Conservation (phyloP, 2,888 invertebrate genomes). For the Erebia aethiops region DNA sequence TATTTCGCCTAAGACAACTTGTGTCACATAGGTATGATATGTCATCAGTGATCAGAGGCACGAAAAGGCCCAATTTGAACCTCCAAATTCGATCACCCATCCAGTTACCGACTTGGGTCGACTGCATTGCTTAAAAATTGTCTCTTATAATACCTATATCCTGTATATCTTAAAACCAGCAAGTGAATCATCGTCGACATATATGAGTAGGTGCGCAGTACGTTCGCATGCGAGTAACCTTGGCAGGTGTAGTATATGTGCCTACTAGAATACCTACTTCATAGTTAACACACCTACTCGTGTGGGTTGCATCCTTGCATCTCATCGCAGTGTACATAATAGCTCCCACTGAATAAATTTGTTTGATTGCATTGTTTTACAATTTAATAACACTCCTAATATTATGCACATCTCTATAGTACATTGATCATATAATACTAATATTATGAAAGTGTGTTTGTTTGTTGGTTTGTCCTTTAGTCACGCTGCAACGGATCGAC, state of each 20-base stretch:
- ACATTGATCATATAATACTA: too few species aligned
- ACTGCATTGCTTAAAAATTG: neutral
- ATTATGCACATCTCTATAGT: too few species aligned
- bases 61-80: too few species aligned
- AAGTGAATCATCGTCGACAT: conserved; percentile 2
- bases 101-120: too few species aligned
- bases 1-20: too few species aligned
- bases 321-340: conserved; percentile 5
- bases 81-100: too few species aligned
- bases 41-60: too few species aligned
- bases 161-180: neutral
- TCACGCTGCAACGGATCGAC: too few species aligned
- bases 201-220: neutral
- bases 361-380: conserved; percentile 2
- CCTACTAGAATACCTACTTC: neutral
- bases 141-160: neutral
- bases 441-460: too few species aligned
- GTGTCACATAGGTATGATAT: too few species aligned
- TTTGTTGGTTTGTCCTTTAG: too few species aligned
- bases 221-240: neutral
- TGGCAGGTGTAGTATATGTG: neutral
- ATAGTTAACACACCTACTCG: neutral
- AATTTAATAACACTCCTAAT: neutral
- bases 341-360: conserved; percentile 5
- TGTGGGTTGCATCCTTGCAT: conserved; percentile 20